Percentiles rank a stretch among this genome's conserved stretches.
phyloP scores from a whole-genome alignment of 2,113 vertebrate genomes.

The Osmerus eperlanus region DNA sequence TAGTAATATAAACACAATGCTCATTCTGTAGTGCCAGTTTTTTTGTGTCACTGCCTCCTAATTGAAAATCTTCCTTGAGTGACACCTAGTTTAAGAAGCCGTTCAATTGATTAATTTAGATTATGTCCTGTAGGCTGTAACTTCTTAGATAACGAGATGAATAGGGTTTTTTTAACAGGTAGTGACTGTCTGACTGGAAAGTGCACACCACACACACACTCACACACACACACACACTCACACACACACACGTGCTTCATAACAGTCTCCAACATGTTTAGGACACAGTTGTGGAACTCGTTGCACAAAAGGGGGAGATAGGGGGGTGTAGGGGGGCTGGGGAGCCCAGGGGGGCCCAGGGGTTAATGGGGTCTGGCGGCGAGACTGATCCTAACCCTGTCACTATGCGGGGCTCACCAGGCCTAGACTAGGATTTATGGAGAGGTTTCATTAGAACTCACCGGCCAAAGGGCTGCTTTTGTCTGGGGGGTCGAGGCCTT shows the following conservation, averaged over 20 bases:
- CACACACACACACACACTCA: neutral
- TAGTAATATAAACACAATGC: too few species aligned
- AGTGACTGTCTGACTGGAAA: neutral
- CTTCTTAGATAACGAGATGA: too few species aligned
- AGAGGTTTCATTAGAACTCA: slow-evolving; percentile 19
- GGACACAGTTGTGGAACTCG: slow-evolving; percentile 26
- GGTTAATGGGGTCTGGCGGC: slow-evolving; percentile 46
- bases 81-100: too few species aligned
- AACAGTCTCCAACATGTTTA: slow-evolving; percentile 17
- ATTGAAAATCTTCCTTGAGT: too few species aligned
- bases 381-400: slow-evolving; percentile 39
- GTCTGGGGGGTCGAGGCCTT: slow-evolving; percentile 11
- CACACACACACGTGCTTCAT: neutral
- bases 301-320: slow-evolving; percentile 18
- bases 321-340: neutral
- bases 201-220: neutral
- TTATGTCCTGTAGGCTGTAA: too few species aligned
- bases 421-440: slow-evolving; percentile 30
- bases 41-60: too few species aligned
- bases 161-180: neutral
- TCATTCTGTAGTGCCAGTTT: too few species aligned
- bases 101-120: too few species aligned
- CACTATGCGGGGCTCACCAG: slow-evolving; percentile 24
- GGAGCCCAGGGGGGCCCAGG: slow-evolving; percentile 11
- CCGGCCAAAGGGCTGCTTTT: slow-evolving; percentile 6